Evolutionary conservation across 1,140 invertebrate species (phyloP).

Genomic region (Cepaea nemoralis): DNA sequence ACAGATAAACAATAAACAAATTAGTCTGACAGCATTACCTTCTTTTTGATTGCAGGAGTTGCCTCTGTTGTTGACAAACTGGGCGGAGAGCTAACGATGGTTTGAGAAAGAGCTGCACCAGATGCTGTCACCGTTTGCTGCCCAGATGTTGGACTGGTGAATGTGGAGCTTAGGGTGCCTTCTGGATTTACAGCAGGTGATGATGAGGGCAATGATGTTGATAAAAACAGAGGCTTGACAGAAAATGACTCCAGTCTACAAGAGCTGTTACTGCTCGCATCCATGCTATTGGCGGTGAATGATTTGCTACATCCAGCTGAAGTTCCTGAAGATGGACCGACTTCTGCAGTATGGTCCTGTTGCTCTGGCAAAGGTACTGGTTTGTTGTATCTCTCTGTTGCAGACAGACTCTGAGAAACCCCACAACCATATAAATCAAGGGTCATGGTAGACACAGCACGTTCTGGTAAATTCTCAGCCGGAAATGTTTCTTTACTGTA

Average conservation of each 20-base stretch:
- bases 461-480: not conserved
- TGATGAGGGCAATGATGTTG: not conserved
- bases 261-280: not conserved
- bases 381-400: not conserved
- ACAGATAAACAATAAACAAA: no score
- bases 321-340: not conserved
- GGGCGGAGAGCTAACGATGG: constrained; percentile 3
- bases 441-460: constrained; percentile 13
- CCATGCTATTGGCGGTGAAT: not conserved
- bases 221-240: constrained; percentile 17
- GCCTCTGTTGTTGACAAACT: constrained; percentile 32
- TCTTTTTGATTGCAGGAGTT: constrained; percentile 43
- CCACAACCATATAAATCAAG: constrained; percentile 1
- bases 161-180: constrained; percentile 10
- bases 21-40: constrained; percentile 39
- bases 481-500: not conserved
- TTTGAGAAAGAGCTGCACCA: not conserved
- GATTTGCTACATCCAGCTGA: not conserved
- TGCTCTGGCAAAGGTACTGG: not conserved
- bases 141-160: not conserved
- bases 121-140: not conserved
- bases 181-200: not conserved
- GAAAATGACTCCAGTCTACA: not conserved
- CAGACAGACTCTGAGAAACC: constrained; percentile 2
- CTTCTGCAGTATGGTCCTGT: constrained; percentile 1